Base-by-base conservation (phyloP, 2,888 invertebrate genomes). In the Embidobia sp. region DNA sequence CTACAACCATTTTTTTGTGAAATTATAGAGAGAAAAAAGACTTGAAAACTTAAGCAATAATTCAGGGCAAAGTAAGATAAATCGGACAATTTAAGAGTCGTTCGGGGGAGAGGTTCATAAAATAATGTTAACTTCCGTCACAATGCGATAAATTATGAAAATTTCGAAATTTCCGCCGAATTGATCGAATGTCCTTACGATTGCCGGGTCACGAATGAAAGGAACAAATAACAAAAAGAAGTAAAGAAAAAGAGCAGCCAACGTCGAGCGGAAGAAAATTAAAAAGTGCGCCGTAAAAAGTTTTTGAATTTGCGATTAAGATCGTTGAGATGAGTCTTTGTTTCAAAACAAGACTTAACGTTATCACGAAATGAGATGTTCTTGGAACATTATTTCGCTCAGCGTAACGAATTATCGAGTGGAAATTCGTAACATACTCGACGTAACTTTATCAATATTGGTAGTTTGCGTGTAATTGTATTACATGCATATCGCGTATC, bases 1-100 rank as follows among this genome's bases (percentile, higher is more conserved):
- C 22, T 33, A 37, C 22, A 61, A 51, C 37, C n/a, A 49, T 51
- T 72, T 57, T 51, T 55, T 49, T 42, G 31, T 8, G 29, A 70
- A 70, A 61, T 61, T 61, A 37, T 70, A 40, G 42, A 31, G 44
- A 53, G n/a, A 49, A 49, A 57, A 73, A 73, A 42, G 35, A 8
- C 5, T 55, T 18, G 33, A 31, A 57, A 73, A 73, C 73, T 73
- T 73, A 27, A 8, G 51, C 57, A 64, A 73, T 73, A 73, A 73
- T 64, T 73, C 44, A 64, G 4, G 15, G 35, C 33, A 57, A 73
- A 73, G 73, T 64, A 64, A 73, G 73, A 64, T 64, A 64, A 73
- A 73, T 73, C 64, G 73, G 64, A 64, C 57, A 64, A 59, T 64
- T 73, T 73, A 63, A 55, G 48, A 49, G 57, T 35, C 64, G 57